phyloP scores from a whole-genome alignment of 2,888 invertebrate species.

The Colletes collaris region DNA sequence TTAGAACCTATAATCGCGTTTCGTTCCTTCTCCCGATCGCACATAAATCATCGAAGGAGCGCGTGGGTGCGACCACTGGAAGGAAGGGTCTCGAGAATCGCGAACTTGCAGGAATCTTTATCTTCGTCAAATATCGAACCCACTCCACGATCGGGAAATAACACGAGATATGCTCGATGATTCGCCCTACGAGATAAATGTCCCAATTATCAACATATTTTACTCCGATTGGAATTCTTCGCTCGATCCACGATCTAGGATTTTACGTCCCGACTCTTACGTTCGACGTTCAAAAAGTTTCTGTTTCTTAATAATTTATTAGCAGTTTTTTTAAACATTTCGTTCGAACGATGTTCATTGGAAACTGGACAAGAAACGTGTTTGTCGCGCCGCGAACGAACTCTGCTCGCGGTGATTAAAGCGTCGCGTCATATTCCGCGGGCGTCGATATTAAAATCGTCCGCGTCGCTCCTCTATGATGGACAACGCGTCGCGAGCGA shows the following conservation, averaged over 20 bases:
- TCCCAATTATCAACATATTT: no score
- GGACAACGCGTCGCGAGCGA: not conserved
- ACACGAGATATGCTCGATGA: not conserved
- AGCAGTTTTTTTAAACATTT: no score
- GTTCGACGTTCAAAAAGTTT: no score
- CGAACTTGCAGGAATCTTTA: slow-evolving; percentile 34
- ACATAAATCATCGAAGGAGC: slow-evolving; percentile 35
- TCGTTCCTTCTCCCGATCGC: not conserved
- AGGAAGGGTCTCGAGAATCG: slow-evolving; percentile 2
- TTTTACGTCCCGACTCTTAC: no score
- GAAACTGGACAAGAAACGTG: no score
- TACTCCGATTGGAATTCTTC: no score
- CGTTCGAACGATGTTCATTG: no score
- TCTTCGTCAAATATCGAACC: not conserved
- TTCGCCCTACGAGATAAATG: not conserved
- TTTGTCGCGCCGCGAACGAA: no score
- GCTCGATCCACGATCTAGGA: no score
- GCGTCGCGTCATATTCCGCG: not conserved
- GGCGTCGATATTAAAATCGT: slow-evolving; percentile 16
- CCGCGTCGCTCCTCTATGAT: not conserved
- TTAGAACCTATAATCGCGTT: slow-evolving; percentile 28
- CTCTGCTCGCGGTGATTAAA: no score
- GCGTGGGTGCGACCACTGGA: not conserved
- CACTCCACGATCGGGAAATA: not conserved
- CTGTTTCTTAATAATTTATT: no score